A percentile compares a stretch with the other conserved stretches of the same genome.
phyloP scores from a whole-genome alignment of 2,888 invertebrate genomes.

The Hetaerina titia region DNA sequence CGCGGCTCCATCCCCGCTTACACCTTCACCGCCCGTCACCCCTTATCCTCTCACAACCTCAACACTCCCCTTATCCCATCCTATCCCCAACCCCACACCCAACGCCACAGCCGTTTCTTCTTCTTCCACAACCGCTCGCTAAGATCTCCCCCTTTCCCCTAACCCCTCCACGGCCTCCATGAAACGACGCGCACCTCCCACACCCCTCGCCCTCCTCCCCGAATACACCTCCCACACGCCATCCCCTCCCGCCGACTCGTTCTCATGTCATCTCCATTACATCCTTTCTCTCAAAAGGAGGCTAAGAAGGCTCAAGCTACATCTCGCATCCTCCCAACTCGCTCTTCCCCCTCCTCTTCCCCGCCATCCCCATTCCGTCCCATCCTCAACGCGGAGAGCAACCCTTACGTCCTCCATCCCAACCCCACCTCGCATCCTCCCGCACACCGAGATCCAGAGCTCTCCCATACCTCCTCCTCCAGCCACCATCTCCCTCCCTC shows the following conservation, averaged over 20 bases:
- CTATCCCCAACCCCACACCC: neutral
- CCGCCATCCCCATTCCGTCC: neutral
- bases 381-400: neutral
- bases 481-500: too few species aligned
- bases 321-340: neutral
- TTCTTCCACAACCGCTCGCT: neutral
- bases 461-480: neutral
- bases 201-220: neutral
- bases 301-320: slow-evolving; percentile 9
- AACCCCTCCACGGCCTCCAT: neutral
- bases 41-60: neutral
- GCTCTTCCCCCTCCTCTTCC: neutral
- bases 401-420: neutral
- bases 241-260: neutral
- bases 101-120: neutral
- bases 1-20: neutral
- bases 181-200: neutral
- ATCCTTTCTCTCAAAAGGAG: slow-evolving; percentile 41
- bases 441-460: neutral
- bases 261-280: slow-evolving; percentile 45
- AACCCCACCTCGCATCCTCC: neutral
- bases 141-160: neutral
- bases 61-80: neutral
- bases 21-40: neutral
- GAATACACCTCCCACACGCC: neutral